Conservation (phyloP, 2,797 vertebrate species). For the Ctenosaura bakeri region DNA sequence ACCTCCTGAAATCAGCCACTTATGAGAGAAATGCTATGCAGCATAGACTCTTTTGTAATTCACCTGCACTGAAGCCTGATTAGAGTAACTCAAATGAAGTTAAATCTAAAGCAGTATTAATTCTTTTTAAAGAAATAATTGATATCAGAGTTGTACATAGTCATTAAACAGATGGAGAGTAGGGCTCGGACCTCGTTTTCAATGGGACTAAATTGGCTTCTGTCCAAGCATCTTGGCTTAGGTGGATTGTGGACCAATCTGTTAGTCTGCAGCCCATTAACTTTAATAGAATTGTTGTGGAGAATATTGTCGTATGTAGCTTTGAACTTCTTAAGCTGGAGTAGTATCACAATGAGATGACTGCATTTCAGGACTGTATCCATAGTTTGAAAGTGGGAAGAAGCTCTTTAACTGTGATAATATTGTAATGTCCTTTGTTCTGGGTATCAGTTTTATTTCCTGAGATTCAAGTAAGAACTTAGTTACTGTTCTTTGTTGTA, state of each 20-base stretch:
- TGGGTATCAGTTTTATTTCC: not conserved
- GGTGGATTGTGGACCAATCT: constrained; percentile 10
- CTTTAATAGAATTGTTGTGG: not conserved
- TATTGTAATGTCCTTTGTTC: constrained; percentile 6
- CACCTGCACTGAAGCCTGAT: constrained; percentile 17
- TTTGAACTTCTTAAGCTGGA: not conserved
- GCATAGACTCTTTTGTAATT: not conserved
- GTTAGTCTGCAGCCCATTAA: not conserved
- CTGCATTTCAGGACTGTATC: not conserved
- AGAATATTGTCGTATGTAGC: not conserved
- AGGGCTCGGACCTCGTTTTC: not conserved
- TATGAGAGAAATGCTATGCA: not conserved
- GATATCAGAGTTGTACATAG: constrained; percentile 6
- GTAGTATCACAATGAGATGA: not conserved
- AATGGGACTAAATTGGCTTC: not conserved
- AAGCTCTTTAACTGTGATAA: not conserved
- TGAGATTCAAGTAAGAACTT: constrained; percentile 36
- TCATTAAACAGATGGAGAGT: not conserved
- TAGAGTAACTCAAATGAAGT: constrained; percentile 3
- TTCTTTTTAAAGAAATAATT: not conserved
- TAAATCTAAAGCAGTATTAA: constrained; percentile 11
- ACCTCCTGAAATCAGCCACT: constrained; percentile 24
- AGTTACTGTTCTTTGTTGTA: constrained; percentile 2
- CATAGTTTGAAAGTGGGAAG: not conserved
- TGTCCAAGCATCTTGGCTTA: constrained; percentile 8